A percentile compares a stretch with the other conserved stretches of the same genome.
Conservation (phyloP, 1,140 invertebrate genomes). For the Bicyclus anynana region DNA sequence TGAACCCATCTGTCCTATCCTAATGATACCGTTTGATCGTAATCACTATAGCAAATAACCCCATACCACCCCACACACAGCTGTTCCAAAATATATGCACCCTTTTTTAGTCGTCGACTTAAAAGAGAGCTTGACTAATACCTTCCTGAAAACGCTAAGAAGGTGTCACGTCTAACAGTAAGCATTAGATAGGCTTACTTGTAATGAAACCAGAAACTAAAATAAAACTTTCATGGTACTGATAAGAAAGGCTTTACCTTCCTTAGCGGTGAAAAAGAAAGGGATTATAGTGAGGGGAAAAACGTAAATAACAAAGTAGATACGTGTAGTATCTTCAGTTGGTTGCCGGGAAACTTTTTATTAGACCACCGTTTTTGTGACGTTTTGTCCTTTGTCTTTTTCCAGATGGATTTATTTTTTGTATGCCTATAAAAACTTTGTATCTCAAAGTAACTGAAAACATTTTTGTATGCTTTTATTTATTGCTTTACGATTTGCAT, state of each 20-base stretch:
- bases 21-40: too few relatives aligned
- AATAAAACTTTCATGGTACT: constrained; percentile 2
- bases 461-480: too few relatives aligned
- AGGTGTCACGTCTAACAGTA: constrained; percentile 1
- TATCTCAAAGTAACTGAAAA: neutral
- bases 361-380: neutral
- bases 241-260: constrained; percentile 4
- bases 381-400: constrained; percentile 1
- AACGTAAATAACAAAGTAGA: constrained; percentile 4
- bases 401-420: constrained; percentile 1
- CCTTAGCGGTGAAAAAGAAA: constrained; percentile 2
- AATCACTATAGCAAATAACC: neutral
- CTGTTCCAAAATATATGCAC: neutral
- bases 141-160: neutral
- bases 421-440: neutral
- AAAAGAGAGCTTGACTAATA: neutral
- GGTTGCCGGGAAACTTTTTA: neutral
- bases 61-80: neutral
- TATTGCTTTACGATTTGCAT: too few relatives aligned
- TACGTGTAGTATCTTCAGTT: neutral
- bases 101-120: neutral
- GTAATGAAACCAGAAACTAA: constrained; percentile 6
- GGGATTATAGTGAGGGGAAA: constrained; percentile 1
- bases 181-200: constrained; percentile 3
- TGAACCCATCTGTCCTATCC: too few relatives aligned